Evolutionary conservation across 1,140 invertebrate species (phyloP).

Genomic region (Drosophila pachea): DNA sequence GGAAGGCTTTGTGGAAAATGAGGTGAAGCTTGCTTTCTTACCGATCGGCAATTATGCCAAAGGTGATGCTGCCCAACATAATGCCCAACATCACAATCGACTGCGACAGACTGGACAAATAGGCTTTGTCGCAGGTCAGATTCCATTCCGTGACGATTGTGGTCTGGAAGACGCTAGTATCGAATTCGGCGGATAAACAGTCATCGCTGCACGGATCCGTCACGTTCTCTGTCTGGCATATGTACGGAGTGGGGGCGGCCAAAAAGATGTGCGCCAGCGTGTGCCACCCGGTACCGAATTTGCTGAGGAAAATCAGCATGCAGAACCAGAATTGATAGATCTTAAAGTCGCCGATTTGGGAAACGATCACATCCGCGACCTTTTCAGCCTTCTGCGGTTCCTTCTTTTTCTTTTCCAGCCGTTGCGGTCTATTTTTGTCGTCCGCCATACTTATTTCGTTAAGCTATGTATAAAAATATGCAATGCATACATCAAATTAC

Average conservation of each 20-base stretch:
- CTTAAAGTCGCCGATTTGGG: slow-evolving; percentile 83
- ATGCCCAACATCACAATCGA: slow-evolving; percentile 88
- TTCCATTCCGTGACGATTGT: slow-evolving; percentile 88
- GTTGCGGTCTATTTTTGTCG: too few species aligned
- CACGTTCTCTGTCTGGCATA: slow-evolving; percentile 75
- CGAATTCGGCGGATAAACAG: slow-evolving; percentile 81
- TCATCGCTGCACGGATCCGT: slow-evolving; percentile 79
- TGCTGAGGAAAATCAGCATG: slow-evolving; percentile 83
- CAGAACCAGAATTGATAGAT: slow-evolving; percentile 86
- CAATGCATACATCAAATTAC: too few species aligned
- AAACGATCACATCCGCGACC: slow-evolving; percentile 52
- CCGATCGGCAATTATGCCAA: slow-evolving; percentile 87
- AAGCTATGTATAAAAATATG: too few species aligned
- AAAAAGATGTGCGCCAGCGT: slow-evolving; percentile 83
- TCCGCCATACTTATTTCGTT: background rate
- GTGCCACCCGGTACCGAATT: slow-evolving; percentile 87
- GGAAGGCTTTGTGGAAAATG: too few species aligned
- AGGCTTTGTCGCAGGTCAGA: slow-evolving; percentile 83
- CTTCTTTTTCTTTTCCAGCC: slow-evolving; percentile 10
- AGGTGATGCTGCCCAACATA: slow-evolving; percentile 85
- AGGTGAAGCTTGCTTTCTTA: slow-evolving; percentile 57
- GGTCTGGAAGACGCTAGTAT: slow-evolving; percentile 83
- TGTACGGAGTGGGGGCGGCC: slow-evolving; percentile 80
- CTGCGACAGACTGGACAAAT: slow-evolving; percentile 85
- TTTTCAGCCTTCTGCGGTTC: slow-evolving; percentile 33